These are phyloP conservation scores for Xenopus borealis DNA, from an alignment of 2,113 vertebrate species.

Conservation along the genomic window DNA sequence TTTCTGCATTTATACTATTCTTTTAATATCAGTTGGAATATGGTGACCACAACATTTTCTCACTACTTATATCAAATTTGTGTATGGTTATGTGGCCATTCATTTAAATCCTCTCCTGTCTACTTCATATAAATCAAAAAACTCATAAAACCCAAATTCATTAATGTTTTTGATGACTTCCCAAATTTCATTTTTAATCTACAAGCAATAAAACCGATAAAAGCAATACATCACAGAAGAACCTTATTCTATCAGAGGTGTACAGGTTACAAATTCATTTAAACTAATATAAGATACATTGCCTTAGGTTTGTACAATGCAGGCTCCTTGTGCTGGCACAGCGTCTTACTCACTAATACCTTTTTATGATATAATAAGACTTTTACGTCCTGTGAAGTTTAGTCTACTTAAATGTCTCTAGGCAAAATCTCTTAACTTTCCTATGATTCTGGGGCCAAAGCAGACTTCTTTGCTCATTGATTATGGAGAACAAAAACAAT, in stretches of 20 bases:
- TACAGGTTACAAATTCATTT: no score
- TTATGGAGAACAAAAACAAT: no score
- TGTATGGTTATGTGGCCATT: slow-evolving; percentile 5
- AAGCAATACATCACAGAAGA: no score
- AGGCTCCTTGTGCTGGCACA: background rate
- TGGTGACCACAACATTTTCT: background rate
- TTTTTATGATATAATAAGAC: background rate
- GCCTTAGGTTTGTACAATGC: background rate
- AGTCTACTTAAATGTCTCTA: background rate
- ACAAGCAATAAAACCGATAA: no score
- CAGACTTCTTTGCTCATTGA: no score
- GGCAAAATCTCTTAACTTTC: background rate
- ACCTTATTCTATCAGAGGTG: no score
- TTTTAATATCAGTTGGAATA: no score
- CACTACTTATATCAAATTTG: slow-evolving; percentile 17
- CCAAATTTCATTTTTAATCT: no score
- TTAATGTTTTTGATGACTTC: background rate
- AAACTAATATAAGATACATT: background rate
- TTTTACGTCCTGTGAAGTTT: background rate
- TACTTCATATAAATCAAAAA: slow-evolving; percentile 1
- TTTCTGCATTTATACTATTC: no score
- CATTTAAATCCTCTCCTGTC: slow-evolving; percentile 17
- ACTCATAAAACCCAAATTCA: slow-evolving; percentile 19
- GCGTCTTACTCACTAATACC: background rate
- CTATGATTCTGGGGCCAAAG: no score